A percentile compares a stretch with the other conserved stretches of the same genome.
Evolutionary conservation across 2,797 vertebrate species (phyloP).

Genomic region (Epinephelus coioides): DNA sequence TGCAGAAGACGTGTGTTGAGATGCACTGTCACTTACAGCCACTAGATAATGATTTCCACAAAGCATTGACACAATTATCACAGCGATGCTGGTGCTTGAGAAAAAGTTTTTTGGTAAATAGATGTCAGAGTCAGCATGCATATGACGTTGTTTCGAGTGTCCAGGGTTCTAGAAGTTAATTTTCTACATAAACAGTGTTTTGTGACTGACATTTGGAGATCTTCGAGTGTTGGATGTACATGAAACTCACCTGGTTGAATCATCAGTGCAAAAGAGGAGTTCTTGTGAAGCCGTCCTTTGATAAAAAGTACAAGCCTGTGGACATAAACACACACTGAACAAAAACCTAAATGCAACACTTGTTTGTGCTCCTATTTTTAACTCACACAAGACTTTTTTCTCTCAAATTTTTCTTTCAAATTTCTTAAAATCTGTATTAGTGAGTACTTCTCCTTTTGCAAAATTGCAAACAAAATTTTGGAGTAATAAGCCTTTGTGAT

Average conservation of each 20-base stretch:
- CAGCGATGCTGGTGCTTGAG: neutral
- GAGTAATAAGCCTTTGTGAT: too few relatives aligned
- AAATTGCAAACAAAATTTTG: too few relatives aligned
- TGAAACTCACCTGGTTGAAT: neutral
- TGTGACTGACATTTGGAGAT: neutral
- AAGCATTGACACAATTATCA: neutral
- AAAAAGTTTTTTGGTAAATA: neutral
- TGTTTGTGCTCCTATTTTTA: too few relatives aligned
- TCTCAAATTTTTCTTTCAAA: too few relatives aligned
- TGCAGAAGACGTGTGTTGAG: neutral
- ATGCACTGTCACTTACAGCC: neutral
- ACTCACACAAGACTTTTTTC: too few relatives aligned
- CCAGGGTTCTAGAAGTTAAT: neutral
- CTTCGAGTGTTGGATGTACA: neutral
- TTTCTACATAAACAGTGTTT: too few relatives aligned
- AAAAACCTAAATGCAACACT: too few relatives aligned
- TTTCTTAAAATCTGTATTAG: too few relatives aligned
- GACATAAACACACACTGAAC: neutral
- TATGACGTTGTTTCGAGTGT: neutral
- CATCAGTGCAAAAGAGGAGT: too few relatives aligned
- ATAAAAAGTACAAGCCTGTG: neutral
- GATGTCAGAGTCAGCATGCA: neutral
- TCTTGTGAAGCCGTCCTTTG: neutral
- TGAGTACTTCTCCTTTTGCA: too few relatives aligned
- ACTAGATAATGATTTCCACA: neutral